These are phyloP conservation scores for Eueremaeus valkanovi DNA, from an alignment of 2,888 invertebrate species.

Conservation along the genomic window DNA sequence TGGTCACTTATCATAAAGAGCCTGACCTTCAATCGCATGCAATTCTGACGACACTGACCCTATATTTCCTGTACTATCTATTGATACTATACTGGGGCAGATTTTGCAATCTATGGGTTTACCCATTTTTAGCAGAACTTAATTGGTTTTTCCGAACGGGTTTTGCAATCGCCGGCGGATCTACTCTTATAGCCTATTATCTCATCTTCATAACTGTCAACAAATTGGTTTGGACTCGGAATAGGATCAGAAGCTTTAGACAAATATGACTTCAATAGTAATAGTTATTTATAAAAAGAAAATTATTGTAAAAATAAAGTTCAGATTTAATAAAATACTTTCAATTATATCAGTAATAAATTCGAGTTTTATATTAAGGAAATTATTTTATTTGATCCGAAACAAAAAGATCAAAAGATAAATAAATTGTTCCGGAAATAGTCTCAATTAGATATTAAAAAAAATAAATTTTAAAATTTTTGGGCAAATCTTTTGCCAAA, in stretches of 20 bases:
- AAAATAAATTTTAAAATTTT: too few relatives aligned
- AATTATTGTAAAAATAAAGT: too few relatives aligned
- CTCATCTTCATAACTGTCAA: background rate
- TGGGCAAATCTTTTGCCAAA: too few relatives aligned
- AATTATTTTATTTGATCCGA: too few relatives aligned
- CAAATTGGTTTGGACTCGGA: background rate
- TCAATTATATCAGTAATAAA: too few relatives aligned
- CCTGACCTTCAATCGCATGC: background rate
- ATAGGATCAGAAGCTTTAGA: background rate
- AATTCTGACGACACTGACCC: background rate
- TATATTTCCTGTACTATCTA: background rate
- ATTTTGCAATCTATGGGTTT: constrained; percentile 11
- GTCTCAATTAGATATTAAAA: too few relatives aligned
- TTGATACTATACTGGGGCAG: background rate
- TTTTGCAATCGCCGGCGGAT: background rate
- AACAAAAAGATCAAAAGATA: too few relatives aligned
- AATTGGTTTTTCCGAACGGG: background rate
- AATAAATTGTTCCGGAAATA: too few relatives aligned
- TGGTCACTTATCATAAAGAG: background rate
- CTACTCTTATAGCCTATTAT: background rate
- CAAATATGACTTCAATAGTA: too few relatives aligned
- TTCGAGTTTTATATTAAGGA: too few relatives aligned
- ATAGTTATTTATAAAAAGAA: too few relatives aligned
- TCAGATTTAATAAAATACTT: too few relatives aligned
- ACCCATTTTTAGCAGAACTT: constrained; percentile 1